Evolutionary conservation across 2,113 vertebrate species (phyloP).

Genomic region (Lophochroa leadbeateri): DNA sequence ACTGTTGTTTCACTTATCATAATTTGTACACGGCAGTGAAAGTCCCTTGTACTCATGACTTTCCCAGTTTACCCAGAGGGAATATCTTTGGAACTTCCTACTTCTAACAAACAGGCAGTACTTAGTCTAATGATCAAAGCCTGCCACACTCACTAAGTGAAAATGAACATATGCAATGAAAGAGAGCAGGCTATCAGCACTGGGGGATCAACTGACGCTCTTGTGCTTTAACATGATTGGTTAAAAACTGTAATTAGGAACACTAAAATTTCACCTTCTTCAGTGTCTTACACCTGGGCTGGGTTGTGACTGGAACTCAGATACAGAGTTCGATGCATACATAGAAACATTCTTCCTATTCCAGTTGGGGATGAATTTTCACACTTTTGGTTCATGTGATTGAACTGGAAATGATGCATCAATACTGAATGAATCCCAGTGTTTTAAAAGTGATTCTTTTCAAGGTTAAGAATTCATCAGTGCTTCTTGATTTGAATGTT

Average conservation of each 20-base stretch:
- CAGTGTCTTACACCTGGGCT: neutral
- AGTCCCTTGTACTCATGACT: conserved; percentile 19
- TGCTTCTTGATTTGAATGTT: conserved; percentile 48
- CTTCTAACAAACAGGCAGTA: conserved; percentile 30
- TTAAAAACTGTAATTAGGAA: neutral
- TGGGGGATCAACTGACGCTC: neutral
- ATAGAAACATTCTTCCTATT: neutral
- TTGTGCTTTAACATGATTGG: neutral
- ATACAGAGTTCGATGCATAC: neutral
- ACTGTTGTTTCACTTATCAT: conserved; percentile 23
- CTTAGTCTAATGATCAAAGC: conserved; percentile 13
- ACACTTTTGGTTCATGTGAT: neutral
- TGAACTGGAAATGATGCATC: conserved; percentile 18
- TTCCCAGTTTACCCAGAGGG: conserved; percentile 14
- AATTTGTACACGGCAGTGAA: conserved; percentile 19
- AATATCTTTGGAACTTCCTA: conserved; percentile 54
- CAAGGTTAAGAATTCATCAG: conserved; percentile 35
- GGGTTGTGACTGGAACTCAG: neutral
- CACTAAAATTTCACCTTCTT: neutral
- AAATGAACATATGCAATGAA: neutral
- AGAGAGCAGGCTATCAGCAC: neutral
- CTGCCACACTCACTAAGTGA: neutral
- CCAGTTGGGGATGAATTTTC: neutral
- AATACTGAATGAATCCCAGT: neutral
- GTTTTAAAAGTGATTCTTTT: neutral